These are phyloP conservation scores for Drosophila dunni DNA, from an alignment of 1,140 invertebrate genomes.

Conservation along the genomic window DNA sequence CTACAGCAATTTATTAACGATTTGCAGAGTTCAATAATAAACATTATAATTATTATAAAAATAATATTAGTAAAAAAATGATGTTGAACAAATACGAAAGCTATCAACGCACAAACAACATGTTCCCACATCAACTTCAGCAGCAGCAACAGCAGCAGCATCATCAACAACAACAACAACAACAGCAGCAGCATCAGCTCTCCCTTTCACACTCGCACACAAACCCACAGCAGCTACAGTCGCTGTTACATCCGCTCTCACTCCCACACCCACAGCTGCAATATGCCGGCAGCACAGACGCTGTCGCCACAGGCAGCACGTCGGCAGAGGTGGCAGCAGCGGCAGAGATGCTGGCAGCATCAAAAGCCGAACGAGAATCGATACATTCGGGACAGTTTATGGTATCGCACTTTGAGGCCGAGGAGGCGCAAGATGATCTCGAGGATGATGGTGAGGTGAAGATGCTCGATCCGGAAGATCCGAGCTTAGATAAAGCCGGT, in stretches of 20 bases:
- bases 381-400: slow-evolving; percentile 99
- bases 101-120: slow-evolving; percentile 74
- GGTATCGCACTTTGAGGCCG: slow-evolving; percentile 98
- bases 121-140: slow-evolving; percentile 65
- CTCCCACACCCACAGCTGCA: slow-evolving; percentile 47
- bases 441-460: slow-evolving; percentile 87
- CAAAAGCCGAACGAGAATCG: slow-evolving; percentile 87
- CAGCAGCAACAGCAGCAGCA: slow-evolving; percentile 35
- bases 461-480: slow-evolving; percentile 88
- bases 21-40: neutral
- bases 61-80: slow-evolving; percentile 57
- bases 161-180: slow-evolving; percentile 34
- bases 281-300: slow-evolving; percentile 34
- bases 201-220: slow-evolving; percentile 21
- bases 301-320: slow-evolving; percentile 22
- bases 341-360: slow-evolving; percentile 46
- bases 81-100: slow-evolving; percentile 78
- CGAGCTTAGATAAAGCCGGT: slow-evolving; percentile 66
- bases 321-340: slow-evolving; percentile 51
- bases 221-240: slow-evolving; percentile 23
- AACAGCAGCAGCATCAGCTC: slow-evolving; percentile 34
- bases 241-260: slow-evolving; percentile 32
- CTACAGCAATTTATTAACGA: slow-evolving; percentile 5
- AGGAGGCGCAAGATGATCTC: slow-evolving; percentile 94
- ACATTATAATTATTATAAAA: neutral